Evolutionary conservation across 53 echinoderm and acorn worm species (phyloP).

Genomic region (Pentamera pediparva): DNA sequence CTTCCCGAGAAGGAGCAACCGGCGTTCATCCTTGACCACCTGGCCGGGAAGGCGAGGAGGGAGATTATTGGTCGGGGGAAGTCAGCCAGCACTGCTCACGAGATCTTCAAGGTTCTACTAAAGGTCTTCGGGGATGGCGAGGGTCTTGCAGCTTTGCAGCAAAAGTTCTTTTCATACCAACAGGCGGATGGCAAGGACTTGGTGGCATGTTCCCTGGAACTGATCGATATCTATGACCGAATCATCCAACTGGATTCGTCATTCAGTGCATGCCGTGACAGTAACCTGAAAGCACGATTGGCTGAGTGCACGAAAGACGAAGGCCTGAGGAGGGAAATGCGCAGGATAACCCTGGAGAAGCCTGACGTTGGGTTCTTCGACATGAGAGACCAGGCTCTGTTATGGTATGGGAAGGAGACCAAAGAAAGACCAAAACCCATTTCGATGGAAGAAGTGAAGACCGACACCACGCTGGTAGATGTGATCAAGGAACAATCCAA

Average conservation of each 20-base stretch:
- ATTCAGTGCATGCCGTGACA: background rate
- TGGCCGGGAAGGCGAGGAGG: slow-evolving; percentile 39
- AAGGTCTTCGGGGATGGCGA: slow-evolving; percentile 62
- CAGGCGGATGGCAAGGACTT: slow-evolving; percentile 18
- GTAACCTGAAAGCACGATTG: slow-evolving; percentile 1
- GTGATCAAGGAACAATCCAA: background rate
- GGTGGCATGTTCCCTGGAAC: background rate
- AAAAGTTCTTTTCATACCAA: slow-evolving; percentile 43
- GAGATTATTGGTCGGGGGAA: slow-evolving; percentile 56
- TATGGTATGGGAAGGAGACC: slow-evolving; percentile 2
- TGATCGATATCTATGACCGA: slow-evolving; percentile 9
- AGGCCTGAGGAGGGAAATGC: slow-evolving; percentile 11
- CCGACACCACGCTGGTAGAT: background rate
- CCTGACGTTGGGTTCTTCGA: background rate
- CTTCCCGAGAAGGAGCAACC: background rate
- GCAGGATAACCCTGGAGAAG: background rate
- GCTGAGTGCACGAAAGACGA: background rate
- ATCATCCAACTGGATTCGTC: slow-evolving; percentile 1
- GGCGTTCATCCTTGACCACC: slow-evolving; percentile 2
- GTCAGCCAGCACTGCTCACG: background rate
- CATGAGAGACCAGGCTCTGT: slow-evolving; percentile 1
- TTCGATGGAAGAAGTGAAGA: background rate
- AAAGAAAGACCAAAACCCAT: background rate
- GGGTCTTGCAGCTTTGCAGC: slow-evolving; percentile 44
- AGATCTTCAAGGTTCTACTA: slow-evolving; percentile 32